Evolutionary conservation across 2,888 invertebrate species (phyloP).

Genomic region (Lamellibrachia satsuma): DNA sequence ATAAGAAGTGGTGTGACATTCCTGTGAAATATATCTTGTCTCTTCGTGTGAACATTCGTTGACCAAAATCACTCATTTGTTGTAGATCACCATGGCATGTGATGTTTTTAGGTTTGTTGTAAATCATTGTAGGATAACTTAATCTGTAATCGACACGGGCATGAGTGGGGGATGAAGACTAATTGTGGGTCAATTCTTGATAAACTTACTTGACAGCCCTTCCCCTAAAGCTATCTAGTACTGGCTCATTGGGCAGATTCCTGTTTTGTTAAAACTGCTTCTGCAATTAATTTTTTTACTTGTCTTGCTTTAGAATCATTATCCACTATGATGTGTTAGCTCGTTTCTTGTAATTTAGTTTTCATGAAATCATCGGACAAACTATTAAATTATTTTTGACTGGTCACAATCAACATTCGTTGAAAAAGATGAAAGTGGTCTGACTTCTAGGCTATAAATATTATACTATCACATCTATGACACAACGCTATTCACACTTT

Average conservation of each 20-base stretch:
- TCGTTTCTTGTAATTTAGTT: no score
- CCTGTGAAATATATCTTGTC: neutral
- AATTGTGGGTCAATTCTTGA: neutral
- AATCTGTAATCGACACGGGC: neutral
- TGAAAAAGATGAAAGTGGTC: no score
- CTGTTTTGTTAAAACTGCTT: neutral
- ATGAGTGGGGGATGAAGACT: neutral
- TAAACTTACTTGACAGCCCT: neutral
- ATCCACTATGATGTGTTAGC: no score
- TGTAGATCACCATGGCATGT: neutral
- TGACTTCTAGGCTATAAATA: no score
- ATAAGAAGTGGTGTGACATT: conserved; percentile 5
- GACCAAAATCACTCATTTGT: neutral
- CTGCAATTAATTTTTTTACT: neutral
- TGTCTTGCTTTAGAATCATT: neutral
- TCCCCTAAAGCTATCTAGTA: neutral
- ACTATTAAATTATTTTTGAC: no score
- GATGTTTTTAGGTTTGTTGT: neutral
- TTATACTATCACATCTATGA: no score
- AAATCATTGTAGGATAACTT: neutral
- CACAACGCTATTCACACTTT: neutral
- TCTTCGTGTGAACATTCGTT: neutral
- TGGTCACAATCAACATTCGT: no score
- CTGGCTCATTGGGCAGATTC: neutral
- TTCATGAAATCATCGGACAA: no score